Percentiles rank a stretch among this genome's conserved stretches.
Evolutionary conservation across 2,888 invertebrate species (phyloP).

Genomic region (Tenodera sinensis): DNA sequence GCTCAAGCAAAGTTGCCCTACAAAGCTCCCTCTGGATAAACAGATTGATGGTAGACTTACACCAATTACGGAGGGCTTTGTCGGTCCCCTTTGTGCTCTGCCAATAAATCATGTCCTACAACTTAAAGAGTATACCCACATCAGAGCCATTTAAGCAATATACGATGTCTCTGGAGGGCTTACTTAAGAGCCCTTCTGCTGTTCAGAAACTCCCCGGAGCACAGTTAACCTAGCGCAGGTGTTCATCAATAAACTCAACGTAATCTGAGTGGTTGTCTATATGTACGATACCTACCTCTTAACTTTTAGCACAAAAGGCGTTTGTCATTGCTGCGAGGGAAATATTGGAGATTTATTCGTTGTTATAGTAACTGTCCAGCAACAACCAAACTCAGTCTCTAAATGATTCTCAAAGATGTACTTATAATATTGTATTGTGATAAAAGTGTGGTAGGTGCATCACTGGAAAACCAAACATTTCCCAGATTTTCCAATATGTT

Average conservation of each 20-base stretch:
- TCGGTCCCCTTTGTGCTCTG: not conserved
- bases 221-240: not conserved
- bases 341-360: too few species aligned
- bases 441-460: too few species aligned
- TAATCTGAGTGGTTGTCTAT: not conserved
- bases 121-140: not conserved
- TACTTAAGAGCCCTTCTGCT: not conserved
- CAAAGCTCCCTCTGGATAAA: not conserved
- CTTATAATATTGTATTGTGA: too few species aligned
- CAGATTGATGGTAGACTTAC: not conserved
- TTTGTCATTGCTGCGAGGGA: not conserved
- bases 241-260: not conserved
- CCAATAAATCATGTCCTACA: not conserved
- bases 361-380: too few species aligned
- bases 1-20: not conserved
- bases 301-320: not conserved
- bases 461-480: too few species aligned
- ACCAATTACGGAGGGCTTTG: not conserved
- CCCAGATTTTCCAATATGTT: too few species aligned
- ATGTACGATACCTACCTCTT: not conserved
- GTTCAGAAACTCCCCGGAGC: not conserved
- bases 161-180: not conserved
- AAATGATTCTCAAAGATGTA: too few species aligned
- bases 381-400: too few species aligned
- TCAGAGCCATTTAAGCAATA: not conserved